Evolutionary conservation across 2,113 vertebrate genomes (phyloP).

Genomic region (Notiomystis cincta): DNA sequence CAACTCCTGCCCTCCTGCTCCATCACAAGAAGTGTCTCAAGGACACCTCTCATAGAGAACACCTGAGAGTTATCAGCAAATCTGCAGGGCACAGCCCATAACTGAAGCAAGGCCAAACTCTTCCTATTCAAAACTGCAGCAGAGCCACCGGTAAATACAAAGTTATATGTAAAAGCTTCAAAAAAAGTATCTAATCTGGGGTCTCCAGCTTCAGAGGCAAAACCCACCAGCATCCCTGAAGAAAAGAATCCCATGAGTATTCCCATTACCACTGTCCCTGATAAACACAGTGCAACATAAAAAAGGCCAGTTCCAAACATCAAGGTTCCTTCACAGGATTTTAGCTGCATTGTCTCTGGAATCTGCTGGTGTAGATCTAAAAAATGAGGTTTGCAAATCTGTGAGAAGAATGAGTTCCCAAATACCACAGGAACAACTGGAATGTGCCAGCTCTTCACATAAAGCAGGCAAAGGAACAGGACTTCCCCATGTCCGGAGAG

Average conservation of each 20-base stretch:
- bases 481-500: not conserved
- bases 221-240: not conserved
- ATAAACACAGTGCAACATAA: not conserved
- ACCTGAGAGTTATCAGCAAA: not conserved
- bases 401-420: not conserved
- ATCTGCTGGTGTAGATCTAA: not conserved
- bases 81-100: not conserved
- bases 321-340: not conserved
- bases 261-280: not conserved
- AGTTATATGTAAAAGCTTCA: not conserved
- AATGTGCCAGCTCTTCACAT: not conserved
- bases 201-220: not conserved
- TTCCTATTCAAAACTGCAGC: not conserved
- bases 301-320: not conserved
- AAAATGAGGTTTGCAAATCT: not conserved
- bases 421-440: not conserved
- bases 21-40: not conserved
- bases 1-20: not conserved
- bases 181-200: not conserved
- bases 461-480: not conserved
- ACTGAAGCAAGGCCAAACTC: not conserved
- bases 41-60: not conserved
- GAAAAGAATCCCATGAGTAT: not conserved
- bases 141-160: not conserved
- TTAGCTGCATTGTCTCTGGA: not conserved